A percentile compares a stretch with the other conserved stretches of the same genome.
Conservation (phyloP, 2,888 invertebrate species). For the Asteroscopus sphinx region DNA sequence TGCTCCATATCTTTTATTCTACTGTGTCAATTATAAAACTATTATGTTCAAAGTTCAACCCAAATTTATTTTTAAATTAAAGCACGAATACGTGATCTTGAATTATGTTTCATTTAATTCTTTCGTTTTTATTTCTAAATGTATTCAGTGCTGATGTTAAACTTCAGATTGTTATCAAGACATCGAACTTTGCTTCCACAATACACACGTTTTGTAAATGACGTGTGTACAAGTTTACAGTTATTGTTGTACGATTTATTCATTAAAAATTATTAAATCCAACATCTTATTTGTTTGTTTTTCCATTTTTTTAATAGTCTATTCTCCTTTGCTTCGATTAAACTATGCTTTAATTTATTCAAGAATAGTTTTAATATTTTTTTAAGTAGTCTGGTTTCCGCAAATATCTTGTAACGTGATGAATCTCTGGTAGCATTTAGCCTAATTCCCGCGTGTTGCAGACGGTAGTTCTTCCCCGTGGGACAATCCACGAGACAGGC, state of each 20-base stretch:
- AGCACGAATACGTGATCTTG: too few relatives aligned
- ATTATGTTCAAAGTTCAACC: too few relatives aligned
- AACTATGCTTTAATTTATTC: neutral
- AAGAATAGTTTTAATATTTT: too few relatives aligned
- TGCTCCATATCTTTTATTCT: too few relatives aligned
- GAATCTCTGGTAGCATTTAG: slow-evolving; percentile 5
- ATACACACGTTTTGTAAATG: slow-evolving; percentile 25
- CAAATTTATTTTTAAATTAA: too few relatives aligned
- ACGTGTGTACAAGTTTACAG: slow-evolving; percentile 14
- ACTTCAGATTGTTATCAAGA: slow-evolving; percentile 31
- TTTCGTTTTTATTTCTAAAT: slow-evolving; percentile 1
- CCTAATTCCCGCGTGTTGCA: slow-evolving; percentile 5
- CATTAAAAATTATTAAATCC: slow-evolving; percentile 4
- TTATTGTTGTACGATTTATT: slow-evolving; percentile 6
- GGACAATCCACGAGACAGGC: slow-evolving; percentile 14
- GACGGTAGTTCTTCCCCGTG: slow-evolving; percentile 39
- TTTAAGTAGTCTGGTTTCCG: too few relatives aligned
- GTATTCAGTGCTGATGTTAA: slow-evolving; percentile 15
- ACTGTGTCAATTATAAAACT: too few relatives aligned
- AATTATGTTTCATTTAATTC: neutral
- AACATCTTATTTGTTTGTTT: slow-evolving; percentile 1
- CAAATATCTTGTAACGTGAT: too few relatives aligned
- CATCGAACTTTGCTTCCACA: slow-evolving; percentile 17
- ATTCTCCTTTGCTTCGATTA: slow-evolving; percentile 5
- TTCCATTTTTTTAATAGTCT: slow-evolving; percentile 20